These are phyloP conservation scores for Scotopteryx bipunctaria DNA, from an alignment of 2,888 invertebrate species.

Conservation along the genomic window DNA sequence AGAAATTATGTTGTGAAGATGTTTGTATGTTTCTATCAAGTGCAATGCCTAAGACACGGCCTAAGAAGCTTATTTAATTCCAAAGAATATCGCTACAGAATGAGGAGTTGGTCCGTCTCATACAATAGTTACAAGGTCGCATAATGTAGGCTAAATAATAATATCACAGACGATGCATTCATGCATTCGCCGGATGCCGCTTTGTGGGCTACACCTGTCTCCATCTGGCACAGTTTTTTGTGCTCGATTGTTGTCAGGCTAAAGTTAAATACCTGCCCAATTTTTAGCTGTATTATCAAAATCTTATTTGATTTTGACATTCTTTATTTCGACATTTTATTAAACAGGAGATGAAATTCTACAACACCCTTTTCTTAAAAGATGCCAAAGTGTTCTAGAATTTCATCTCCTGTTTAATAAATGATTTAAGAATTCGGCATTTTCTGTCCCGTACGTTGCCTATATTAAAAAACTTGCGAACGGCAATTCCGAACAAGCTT, in stretches of 20 bases:
- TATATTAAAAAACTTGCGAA: conserved; percentile 9
- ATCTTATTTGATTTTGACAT: no score
- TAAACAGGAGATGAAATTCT: no score
- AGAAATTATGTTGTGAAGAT: no score
- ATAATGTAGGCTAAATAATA: conserved; percentile 29
- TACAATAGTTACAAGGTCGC: conserved; percentile 20
- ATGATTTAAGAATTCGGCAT: no score
- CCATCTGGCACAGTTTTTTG: conserved; percentile 33
- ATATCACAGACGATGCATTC: conserved; percentile 29
- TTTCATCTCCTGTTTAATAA: no score
- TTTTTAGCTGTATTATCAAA: background rate
- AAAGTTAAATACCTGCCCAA: background rate
- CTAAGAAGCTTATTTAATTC: no score
- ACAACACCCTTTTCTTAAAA: no score
- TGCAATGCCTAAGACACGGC: no score
- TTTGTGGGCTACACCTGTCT: conserved; percentile 38
- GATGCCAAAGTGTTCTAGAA: no score
- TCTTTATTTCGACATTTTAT: no score
- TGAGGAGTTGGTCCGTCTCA: background rate
- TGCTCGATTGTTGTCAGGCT: conserved; percentile 2
- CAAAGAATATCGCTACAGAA: no score
- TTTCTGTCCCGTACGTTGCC: background rate
- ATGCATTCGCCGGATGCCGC: conserved; percentile 21
- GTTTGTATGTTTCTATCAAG: no score
- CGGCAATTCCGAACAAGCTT: conserved; percentile 2